Base-by-base conservation (phyloP, 2,888 invertebrate genomes). In the Fragum sueziense region DNA sequence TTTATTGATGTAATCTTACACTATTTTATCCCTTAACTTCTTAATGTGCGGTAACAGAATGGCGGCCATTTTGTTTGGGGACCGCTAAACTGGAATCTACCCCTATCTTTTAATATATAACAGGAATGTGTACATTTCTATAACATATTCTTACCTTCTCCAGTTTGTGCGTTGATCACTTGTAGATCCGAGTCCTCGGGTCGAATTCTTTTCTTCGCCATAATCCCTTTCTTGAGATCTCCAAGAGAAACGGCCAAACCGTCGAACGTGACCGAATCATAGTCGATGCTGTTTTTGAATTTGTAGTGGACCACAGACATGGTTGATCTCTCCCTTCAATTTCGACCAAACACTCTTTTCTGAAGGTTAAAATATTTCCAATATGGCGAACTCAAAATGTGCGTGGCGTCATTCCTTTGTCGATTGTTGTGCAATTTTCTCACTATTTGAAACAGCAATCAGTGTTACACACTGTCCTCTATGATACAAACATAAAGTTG, bases 181-280 rank as follows among this genome's bases (percentile, higher is more conserved):
- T 97, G 97, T 77, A 99, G 94, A 95, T 99, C 99, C 93, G 98
- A 98, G 94, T 98, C 98, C 0, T 97, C 96, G 82, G 96, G 96
- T 93, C 97, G 97, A 90, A 99, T 96, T 74, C 97, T 96, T 93
- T 99, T 99, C 93, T 99, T 98, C 90, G 97, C 97, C 81, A 98
- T 95, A 88, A 99, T 99, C 73, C 97, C 96, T 91, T 97, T 96
- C 94, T 99, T 99, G 85, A 99, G 95, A 93, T 99, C 99, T 65
- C 96, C 96, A 87, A 99, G 97, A 61, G 98, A 97, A 91, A 99
- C 98, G 93, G 98, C 97, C 79, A 99, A 95, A 79, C 99, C 99
- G 95, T 99, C 98, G 93, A 99, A 98, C 52, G 97, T 97, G 84
- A 99, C 96, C 11, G 98, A 98, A 93, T 99, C 98, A 94, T 97